Evolutionary conservation across 2,888 invertebrate species (phyloP), one percentile per base, ranked within the genome.

Genomic region (Parnassius apollo): DNA sequence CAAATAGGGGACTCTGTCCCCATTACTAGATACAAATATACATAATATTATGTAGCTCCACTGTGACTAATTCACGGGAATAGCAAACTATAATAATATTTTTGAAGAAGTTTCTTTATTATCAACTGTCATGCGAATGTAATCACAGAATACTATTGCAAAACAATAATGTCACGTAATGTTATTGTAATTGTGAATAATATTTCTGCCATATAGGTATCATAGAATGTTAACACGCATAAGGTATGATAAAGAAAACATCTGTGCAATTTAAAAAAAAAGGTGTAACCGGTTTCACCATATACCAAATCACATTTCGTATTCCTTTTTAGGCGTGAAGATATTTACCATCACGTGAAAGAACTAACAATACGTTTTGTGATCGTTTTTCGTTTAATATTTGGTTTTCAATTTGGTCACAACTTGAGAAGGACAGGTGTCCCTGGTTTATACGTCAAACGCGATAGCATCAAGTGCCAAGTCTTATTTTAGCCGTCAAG

Each of bases 1-100:
- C 71, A 48, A 57, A 64, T 60, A 62, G 76, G 65, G 81, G 80
- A 83, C 83, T 84, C 75, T 84, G 85, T 75, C 78, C 81, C 77
- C 75, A 65, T 65, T 65, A 64, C 57, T 55, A 59, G 56, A 45
- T 59, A 45, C 48, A 66, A 68, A 69, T 71, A 67, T 49, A 49
- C 35, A 35, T 35, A 35, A 35, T 35, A 7, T 1, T 65, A 68
- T 59, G 54, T 55, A 59, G 51, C 54, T 59, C 53, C 11, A 18
- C 69, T 67, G 69, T 81, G 78, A 78, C 76, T 78, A 81, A 80
- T 77, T 72, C 69, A 68, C 65, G 68, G 71, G 71, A 77, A 78
- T 75, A 79, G 73, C 68, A 48, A 57, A 54, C 18, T 55, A 56
- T n/a, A 11, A 44, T 44, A 54, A 57, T 44, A 58, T 13, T 22